Percentiles rank a stretch among this genome's conserved stretches.
phyloP scores from a whole-genome alignment of 2,113 vertebrate species.

The Protobothrops flavoviridis region DNA sequence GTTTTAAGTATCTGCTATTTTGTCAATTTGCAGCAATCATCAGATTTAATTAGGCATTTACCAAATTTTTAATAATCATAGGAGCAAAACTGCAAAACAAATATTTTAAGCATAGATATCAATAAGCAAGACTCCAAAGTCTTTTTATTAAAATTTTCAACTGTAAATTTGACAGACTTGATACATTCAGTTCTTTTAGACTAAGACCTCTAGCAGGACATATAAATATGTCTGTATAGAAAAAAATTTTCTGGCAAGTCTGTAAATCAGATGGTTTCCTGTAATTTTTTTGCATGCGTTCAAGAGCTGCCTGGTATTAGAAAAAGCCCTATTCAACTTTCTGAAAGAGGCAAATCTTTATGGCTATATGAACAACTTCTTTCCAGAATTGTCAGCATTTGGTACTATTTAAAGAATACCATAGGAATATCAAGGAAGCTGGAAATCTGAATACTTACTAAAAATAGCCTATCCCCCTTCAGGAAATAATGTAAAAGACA shows the following conservation, averaged over 20 bases:
- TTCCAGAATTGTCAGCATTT: background rate
- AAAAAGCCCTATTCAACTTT: background rate
- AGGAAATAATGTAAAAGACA: background rate
- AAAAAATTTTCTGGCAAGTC: background rate
- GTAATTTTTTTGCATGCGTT: background rate
- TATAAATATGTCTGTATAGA: background rate
- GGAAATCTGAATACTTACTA: background rate
- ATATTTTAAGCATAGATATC: background rate
- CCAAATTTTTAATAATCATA: background rate
- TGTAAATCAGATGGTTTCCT: background rate
- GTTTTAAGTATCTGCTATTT: background rate
- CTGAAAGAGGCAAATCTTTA: background rate
- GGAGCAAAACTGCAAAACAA: background rate
- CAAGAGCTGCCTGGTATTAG: background rate
- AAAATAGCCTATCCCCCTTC: background rate
- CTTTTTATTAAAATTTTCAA: constrained; percentile 3
- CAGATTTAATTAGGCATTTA: background rate
- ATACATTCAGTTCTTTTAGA: background rate
- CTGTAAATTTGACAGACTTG: background rate
- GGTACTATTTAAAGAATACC: background rate
- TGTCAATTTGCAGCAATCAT: background rate
- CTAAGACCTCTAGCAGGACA: background rate
- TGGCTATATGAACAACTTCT: background rate
- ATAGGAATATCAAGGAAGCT: background rate
- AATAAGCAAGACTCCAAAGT: background rate